phyloP scores from a whole-genome alignment of 2,888 invertebrate species.

The Lapara coniferarum region DNA sequence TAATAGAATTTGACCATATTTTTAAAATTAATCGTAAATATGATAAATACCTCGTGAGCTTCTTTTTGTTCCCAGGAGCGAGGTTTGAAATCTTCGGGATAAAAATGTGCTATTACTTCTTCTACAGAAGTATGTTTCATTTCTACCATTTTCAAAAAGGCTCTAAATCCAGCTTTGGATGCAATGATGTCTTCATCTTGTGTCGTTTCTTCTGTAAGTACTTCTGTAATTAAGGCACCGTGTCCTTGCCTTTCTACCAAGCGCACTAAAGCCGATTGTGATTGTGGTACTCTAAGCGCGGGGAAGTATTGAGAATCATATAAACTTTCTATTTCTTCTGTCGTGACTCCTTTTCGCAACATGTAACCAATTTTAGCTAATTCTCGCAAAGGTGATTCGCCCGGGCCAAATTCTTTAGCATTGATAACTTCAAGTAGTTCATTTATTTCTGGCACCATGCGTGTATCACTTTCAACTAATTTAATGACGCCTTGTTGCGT shows the following conservation, averaged over 20 bases:
- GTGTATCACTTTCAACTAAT: slow-evolving; percentile 80
- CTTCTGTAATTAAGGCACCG: slow-evolving; percentile 91
- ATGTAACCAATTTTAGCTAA: slow-evolving; percentile 92
- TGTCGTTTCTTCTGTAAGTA: slow-evolving; percentile 90
- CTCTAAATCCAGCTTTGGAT: slow-evolving; percentile 92
- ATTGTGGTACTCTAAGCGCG: slow-evolving; percentile 90
- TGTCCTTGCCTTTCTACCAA: slow-evolving; percentile 93
- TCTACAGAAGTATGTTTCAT: slow-evolving; percentile 91
- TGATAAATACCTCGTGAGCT: slow-evolving; percentile 83
- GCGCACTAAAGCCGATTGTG: slow-evolving; percentile 92
- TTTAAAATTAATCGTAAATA: no score
- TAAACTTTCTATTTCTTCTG: slow-evolving; percentile 89
- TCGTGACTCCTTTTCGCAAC: slow-evolving; percentile 89
- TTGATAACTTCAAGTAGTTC: slow-evolving; percentile 89
- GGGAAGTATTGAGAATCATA: slow-evolving; percentile 92
- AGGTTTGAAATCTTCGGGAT: slow-evolving; percentile 92
- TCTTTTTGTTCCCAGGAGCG: slow-evolving; percentile 91
- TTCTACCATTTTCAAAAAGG: slow-evolving; percentile 93
- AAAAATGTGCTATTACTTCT: slow-evolving; percentile 92
- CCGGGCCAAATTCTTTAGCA: slow-evolving; percentile 91
- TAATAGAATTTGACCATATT: no score
- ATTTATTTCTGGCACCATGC: slow-evolving; percentile 88
- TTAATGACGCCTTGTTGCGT: slow-evolving; percentile 81
- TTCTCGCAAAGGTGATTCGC: slow-evolving; percentile 90
- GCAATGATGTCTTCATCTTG: slow-evolving; percentile 90